phyloP scores from a whole-genome alignment of 2,113 vertebrate genomes.

The Carassius auratus region DNA sequence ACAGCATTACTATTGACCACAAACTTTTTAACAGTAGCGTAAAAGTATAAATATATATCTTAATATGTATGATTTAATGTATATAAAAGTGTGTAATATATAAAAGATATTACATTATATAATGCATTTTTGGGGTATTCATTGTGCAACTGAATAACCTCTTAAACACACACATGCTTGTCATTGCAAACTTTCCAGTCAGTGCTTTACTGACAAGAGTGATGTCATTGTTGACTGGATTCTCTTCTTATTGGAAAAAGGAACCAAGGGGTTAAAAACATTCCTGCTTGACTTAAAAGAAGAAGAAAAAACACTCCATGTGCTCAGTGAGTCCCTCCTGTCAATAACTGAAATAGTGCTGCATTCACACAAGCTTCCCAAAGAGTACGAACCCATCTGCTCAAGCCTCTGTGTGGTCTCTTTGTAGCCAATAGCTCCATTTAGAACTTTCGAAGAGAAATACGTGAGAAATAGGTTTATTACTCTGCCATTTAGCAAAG shows the following conservation, averaged over 20 bases:
- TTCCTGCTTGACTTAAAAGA: neutral
- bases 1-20: no score
- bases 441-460: neutral
- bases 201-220: neutral
- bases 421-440: constrained; percentile 14
- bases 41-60: no score
- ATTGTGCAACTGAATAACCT: neutral
- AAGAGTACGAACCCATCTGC: constrained; percentile 9
- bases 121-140: neutral
- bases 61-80: no score
- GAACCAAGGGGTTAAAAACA: neutral
- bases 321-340: neutral
- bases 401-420: constrained; percentile 28
- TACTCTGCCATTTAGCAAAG: neutral
- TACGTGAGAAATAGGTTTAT: constrained; percentile 8
- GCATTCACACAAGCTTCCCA: constrained; percentile 2
- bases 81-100: no score
- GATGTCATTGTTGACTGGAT: neutral
- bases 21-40: no score
- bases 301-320: neutral
- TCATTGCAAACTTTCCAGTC: neutral
- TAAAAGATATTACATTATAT: neutral
- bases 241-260: neutral
- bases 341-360: constrained; percentile 34
- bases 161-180: neutral